A percentile compares a stretch with the other conserved stretches of the same genome.
These are phyloP conservation scores for Blera fallax DNA, from an alignment of 2,888 invertebrate species.

Conservation along the genomic window DNA sequence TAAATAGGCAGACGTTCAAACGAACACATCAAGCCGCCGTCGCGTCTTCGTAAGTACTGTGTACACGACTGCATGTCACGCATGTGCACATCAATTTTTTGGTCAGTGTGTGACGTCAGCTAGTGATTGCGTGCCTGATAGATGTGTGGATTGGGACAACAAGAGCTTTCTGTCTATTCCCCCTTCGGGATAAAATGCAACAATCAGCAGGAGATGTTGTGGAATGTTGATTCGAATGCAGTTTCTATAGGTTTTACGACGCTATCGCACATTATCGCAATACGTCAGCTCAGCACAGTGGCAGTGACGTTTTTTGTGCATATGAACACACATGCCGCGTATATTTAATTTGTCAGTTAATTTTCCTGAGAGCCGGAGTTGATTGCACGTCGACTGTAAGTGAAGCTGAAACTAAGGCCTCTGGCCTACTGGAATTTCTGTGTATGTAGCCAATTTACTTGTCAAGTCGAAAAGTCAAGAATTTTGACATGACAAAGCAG, in stretches of 20 bases:
- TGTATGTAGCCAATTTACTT: constrained; percentile 40
- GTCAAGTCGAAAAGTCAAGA: constrained; percentile 49
- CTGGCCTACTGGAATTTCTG: constrained; percentile 32
- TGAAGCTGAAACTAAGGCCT: constrained; percentile 21
- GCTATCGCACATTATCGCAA: constrained; percentile 40
- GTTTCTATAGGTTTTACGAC: constrained; percentile 20
- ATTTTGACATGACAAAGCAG: constrained; percentile 58
- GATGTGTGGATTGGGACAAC: not conserved
- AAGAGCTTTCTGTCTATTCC: constrained; percentile 1
- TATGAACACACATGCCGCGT: constrained; percentile 12
- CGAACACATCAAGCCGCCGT: constrained; percentile 23
- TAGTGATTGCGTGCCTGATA: constrained; percentile 49
- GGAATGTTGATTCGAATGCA: constrained; percentile 15
- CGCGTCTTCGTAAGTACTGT: not conserved
- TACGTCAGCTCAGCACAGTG: constrained; percentile 29
- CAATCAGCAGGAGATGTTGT: constrained; percentile 47
- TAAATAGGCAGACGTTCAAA: constrained; percentile 38
- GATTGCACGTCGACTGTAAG: constrained; percentile 19
- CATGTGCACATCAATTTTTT: constrained; percentile 61
- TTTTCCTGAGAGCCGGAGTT: constrained; percentile 3
- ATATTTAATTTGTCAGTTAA: constrained; percentile 40
- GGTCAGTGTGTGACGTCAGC: constrained; percentile 51
- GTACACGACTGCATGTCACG: constrained; percentile 53
- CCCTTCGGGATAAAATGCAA: constrained; percentile 41
- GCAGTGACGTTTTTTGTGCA: constrained; percentile 39